A percentile compares a stretch with the other conserved stretches of the same genome.
Evolutionary conservation across 1,140 invertebrate genomes (phyloP).

Genomic region (honey bee (Apis mellifera)): DNA sequence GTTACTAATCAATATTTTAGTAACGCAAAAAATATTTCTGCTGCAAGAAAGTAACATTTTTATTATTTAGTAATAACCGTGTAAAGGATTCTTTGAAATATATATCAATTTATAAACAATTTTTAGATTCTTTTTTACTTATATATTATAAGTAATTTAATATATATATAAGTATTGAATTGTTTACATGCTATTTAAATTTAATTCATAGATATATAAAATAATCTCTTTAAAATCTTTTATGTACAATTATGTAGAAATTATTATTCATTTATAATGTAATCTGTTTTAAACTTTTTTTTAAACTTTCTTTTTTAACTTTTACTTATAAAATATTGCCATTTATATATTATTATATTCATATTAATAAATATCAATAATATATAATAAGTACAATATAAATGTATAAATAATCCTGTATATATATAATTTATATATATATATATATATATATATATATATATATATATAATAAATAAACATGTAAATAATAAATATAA

Average conservation of each 20-base stretch:
- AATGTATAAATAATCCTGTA: no score
- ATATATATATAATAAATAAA: not conserved
- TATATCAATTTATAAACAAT: not conserved
- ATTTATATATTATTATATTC: not conserved
- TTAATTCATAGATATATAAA: not conserved
- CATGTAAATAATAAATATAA: not conserved
- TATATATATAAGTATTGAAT: not conserved
- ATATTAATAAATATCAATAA: not conserved
- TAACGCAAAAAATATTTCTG: not conserved
- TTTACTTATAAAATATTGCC: not conserved
- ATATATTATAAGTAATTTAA: not conserved
- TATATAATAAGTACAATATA: not conserved
- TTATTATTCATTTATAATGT: not conserved
- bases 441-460: no score
- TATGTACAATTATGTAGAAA: not conserved
- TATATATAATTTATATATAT: no score
- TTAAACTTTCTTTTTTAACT: no score
- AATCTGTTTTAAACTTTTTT: not conserved
- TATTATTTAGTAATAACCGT: not conserved
- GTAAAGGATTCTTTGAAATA: not conserved
- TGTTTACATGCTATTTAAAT: not conserved
- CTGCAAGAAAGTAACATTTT: not conserved
- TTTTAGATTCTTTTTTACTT: not conserved
- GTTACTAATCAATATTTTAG: slow-evolving; percentile 31
- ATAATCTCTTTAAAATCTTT: not conserved